Percentiles rank a stretch among this genome's conserved stretches.
Evolutionary conservation across 2,113 vertebrate species (phyloP).

Genomic region (Rhombomys opimus): DNA sequence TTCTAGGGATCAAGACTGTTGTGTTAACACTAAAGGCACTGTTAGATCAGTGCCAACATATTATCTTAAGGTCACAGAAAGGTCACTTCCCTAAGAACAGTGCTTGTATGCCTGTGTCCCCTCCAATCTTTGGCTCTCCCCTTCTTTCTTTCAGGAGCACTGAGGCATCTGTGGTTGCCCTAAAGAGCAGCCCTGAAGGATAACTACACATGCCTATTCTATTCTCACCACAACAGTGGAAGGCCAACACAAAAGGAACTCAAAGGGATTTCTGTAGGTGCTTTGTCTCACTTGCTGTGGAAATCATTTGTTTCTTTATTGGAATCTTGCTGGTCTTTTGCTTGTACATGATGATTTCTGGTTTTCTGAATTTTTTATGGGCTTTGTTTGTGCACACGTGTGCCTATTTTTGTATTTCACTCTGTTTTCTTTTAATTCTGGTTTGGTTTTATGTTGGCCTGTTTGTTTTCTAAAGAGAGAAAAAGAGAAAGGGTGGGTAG

Average conservation of each 20-base stretch:
- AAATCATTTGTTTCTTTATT: not conserved
- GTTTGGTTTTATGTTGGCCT: not conserved
- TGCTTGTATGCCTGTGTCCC: too few species aligned
- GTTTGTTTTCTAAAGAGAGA: not conserved
- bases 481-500: not conserved
- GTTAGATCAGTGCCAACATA: not conserved
- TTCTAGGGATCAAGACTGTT: not conserved
- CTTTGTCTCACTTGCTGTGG: not conserved
- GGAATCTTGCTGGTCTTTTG: not conserved
- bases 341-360: not conserved
- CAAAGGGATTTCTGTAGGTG: rapidly evolving
- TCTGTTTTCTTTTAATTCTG: not conserved
- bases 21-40: not conserved
- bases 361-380: not conserved
- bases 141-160: not conserved
- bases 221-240: not conserved
- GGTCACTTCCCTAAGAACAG: not conserved
- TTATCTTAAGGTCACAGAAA: not conserved
- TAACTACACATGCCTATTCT: not conserved
- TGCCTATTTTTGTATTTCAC: not conserved
- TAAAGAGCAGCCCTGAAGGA: not conserved
- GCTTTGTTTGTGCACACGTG: not conserved
- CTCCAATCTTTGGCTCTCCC: not conserved
- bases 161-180: not conserved
- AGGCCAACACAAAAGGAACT: not conserved